Evolutionary conservation across 2,113 vertebrate species (phyloP).

Genomic region (Mionectes macconnelli): DNA sequence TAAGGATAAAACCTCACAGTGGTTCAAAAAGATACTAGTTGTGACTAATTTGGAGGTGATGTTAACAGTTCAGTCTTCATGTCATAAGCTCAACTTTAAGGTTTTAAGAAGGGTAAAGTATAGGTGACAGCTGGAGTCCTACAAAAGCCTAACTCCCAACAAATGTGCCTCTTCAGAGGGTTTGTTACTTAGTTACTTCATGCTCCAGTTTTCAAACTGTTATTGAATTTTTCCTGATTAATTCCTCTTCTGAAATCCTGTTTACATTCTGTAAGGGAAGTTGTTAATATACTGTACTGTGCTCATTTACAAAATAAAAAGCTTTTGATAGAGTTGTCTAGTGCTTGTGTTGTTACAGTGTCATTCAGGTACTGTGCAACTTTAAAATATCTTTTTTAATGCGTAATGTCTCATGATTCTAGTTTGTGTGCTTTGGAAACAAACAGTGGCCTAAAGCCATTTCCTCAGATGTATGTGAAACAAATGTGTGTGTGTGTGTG

Average conservation of each 20-base stretch:
- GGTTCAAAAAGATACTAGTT: neutral
- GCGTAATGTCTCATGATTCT: neutral
- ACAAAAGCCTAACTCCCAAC: neutral
- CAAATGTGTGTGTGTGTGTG: neutral
- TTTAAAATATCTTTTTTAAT: neutral
- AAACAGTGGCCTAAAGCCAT: neutral
- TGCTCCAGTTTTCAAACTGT: conserved; percentile 2
- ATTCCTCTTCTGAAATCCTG: conserved; percentile 10
- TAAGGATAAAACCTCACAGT: neutral
- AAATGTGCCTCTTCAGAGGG: neutral
- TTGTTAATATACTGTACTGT: conserved; percentile 26
- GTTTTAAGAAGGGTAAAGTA: neutral
- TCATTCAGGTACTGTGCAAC: neutral
- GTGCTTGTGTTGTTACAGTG: neutral
- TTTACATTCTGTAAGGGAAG: conserved; percentile 25
- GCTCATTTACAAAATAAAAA: neutral
- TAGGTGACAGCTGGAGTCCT: neutral
- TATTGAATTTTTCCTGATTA: conserved; percentile 8
- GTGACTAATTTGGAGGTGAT: neutral
- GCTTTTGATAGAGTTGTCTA: neutral
- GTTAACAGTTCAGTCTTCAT: neutral
- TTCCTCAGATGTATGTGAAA: neutral
- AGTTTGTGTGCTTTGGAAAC: neutral
- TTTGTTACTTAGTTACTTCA: neutral
- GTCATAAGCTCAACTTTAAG: neutral